Base-by-base conservation (phyloP, 2,888 invertebrate species). In the Epirrhoe tristata region DNA sequence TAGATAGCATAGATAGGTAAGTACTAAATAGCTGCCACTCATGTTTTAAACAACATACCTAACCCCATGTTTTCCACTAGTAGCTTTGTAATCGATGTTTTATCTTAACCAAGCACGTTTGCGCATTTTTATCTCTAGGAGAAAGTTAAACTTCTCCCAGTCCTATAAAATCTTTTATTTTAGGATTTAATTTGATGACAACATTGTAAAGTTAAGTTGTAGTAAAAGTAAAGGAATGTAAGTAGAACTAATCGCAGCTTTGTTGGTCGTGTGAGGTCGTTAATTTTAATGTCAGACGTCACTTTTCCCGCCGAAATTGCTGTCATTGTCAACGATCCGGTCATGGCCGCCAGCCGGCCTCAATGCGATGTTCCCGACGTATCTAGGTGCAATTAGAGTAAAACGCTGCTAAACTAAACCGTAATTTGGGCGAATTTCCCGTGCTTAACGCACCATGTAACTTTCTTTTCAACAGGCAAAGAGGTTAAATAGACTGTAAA, bases 401-500 rank as follows among this genome's bases (percentile, higher is more conserved):
- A 90, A 90, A 89, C 88, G 88, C 76, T 81, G 79, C 85, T 87
- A 87, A 90, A 87, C 85, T 87, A 87, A 90, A 87, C 84, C 84
- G 88, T 87, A 87, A 90, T 92, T 90, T 89, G 81, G 84, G 77
- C 80, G 81, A 87, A 86, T 90, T 88, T 87, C 84, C 86, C 85
- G 87, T 88, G 88, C 84, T 91, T 88, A 91, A 89, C 86, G 84
- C 85, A 81, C 83, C 86, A 85, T 89, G 82, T 84, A 83, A 88
- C 91, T 92, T 92, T 91, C 91, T 90, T 92, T 91, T 89, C 80
- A 80, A 80, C 81, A 72, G 76, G 77, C 78, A 75, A 77, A 82
- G 78, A 83, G 87, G 86, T 89, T 90, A 90, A 92, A 91, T 89
- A 90, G 91, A 90, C 84, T 92, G 88, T 90, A 87, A 48, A 90